Evolutionary conservation across 2,888 invertebrate species (phyloP).

Genomic region (Erebia aethiops): DNA sequence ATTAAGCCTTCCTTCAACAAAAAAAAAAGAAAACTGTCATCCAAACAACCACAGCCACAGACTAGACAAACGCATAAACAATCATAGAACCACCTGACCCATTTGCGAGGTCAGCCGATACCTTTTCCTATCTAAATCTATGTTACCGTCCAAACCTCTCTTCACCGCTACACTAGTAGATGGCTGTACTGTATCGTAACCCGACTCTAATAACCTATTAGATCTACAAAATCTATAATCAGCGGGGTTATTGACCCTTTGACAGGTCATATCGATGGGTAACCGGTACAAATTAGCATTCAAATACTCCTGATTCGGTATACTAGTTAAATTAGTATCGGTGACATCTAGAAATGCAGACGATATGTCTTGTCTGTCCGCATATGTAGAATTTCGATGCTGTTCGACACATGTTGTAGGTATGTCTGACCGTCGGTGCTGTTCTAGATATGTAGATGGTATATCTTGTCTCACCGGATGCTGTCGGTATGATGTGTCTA

Average conservation of each 20-base stretch:
- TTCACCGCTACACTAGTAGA: constrained; percentile 68
- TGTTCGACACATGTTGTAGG: background rate
- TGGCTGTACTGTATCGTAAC: constrained; percentile 56
- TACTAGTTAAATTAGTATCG: constrained; percentile 9
- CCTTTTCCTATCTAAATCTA: constrained; percentile 67
- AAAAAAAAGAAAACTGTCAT: background rate
- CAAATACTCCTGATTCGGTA: constrained; percentile 49
- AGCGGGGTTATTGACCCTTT: constrained; percentile 58
- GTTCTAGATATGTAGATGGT: background rate
- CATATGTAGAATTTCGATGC: background rate
- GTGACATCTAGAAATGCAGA: constrained; percentile 14
- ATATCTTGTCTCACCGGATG: constrained; percentile 8
- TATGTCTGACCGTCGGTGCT: background rate
- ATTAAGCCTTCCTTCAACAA: too few relatives aligned
- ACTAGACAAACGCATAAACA: constrained; percentile 28
- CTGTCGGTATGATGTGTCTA: constrained; percentile 10
- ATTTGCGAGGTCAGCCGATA: constrained; percentile 65
- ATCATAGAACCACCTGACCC: constrained; percentile 75
- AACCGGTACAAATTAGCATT: constrained; percentile 44
- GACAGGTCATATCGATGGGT: constrained; percentile 60
- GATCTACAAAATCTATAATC: constrained; percentile 68
- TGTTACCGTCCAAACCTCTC: constrained; percentile 60
- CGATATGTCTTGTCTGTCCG: background rate
- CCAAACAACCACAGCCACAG: constrained; percentile 2
- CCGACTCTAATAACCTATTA: constrained; percentile 65